Evolutionary conservation across 2,113 vertebrate species (phyloP), one percentile per base, ranked within the genome.

Genomic region (Eudyptes chrysolophus): DNA sequence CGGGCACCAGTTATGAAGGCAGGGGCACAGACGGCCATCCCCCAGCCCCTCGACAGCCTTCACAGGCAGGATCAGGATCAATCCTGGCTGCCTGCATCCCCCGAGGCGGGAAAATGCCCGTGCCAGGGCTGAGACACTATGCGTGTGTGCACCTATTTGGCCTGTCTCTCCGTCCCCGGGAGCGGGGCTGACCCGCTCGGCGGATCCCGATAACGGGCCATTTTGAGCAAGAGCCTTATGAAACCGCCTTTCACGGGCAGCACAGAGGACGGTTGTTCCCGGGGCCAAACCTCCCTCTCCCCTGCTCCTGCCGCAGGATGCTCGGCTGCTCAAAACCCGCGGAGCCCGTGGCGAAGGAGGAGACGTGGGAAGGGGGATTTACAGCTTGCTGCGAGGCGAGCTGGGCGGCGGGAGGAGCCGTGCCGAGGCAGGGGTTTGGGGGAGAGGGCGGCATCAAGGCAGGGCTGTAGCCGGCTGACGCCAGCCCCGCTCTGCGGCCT

Each of bases 251-350:
- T 98, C 96, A 98, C 42, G 2, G 90, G 68, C 97, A 81, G 80
- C 77, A 98, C 97, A 98, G 96, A 97, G 90, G 62, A 3, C 9
- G 8, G 78, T 94, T 98, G 97, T 98, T 98, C 90, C 81, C 54
- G 0, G 80, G 95, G 92, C 97, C 94, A 94, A 97, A 46, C 21
- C 84, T 95, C 78, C 81, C 90, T 69, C 79, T 62, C 57, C 83
- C 70, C 79, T 1, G 52, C 84, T 85, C 89, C 90, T 48, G 89
- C 80, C 54, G 21, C 17, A 57, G 95, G 96, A 85, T n/a, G 7
- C 94, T 82, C 25, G 4, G 88, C 93, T 60, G 86, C 78, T 87
- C 20, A 2, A 46, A 96, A 57, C 83, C 96, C 71, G 18, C 69
- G 19, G 90, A 90, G 95, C 64, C 95, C 6, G 14, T 6, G 62